Base-by-base conservation (phyloP, 2,888 invertebrate genomes). In the Caenorhabditis plicata region DNA sequence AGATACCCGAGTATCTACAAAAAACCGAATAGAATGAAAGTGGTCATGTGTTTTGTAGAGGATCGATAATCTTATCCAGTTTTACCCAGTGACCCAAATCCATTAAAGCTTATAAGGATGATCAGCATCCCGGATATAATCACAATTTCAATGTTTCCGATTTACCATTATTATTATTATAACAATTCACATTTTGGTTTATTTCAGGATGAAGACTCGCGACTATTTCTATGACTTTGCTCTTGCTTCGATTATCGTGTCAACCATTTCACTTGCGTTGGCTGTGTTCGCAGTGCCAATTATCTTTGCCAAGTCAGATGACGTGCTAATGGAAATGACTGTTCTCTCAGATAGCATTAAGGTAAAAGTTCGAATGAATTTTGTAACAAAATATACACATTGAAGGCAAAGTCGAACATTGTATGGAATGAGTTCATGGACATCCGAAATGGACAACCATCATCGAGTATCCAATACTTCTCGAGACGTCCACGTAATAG, bases 401-500 rank as follows among this genome's bases (percentile, higher is more conserved):
- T 42, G 15, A 39, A 58, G 62, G 52, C 53, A 0, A 55, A 55
- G 38, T 52, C 62, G 11, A 55, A 62, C 45, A 20, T 52, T 27
- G 40, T 62, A 11, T 62, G 62, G 62, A 48, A 45, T 49, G 55
- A 62, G 42, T 43, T 62, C 39, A 48, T 62, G 44, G 60, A 61
- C 42, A 48, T 62, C 44, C 46, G 44, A 35, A 51, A 54, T 17
- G 55, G 55, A 41, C 55, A 38, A 39, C 25, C 42, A 11, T 29
- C 36, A 32, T 22, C 60, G 3, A 49, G 49, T 20, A 46, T 62
- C 22, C 56, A 52, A 39, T 75, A 64, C 57, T 75, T 74, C 67
- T 68, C 71, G 7, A 63, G 76, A 39, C 66, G 57, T 23, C 52
- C 54, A 35, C 50, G 70, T 53, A 56, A 45, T n/a, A 57, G 50